These are phyloP conservation scores for Thera obeliscata DNA, from an alignment of 2,888 invertebrate genomes.

Conservation along the genomic window DNA sequence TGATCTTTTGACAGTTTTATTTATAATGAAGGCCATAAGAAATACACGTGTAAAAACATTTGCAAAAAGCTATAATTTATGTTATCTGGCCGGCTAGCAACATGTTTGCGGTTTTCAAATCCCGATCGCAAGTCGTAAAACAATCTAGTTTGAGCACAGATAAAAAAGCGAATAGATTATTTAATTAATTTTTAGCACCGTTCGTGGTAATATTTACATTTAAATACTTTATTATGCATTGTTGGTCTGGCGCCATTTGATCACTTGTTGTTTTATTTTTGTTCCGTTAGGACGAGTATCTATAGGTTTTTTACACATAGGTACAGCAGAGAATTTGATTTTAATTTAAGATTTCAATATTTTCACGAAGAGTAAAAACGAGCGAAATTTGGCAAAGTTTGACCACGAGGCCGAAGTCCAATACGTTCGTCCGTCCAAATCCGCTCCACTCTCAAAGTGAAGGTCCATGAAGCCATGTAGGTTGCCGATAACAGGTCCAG, in stretches of 20 bases:
- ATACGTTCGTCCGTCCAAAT: too few species aligned
- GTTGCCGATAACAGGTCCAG: too few species aligned
- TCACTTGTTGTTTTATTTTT: slow-evolving; percentile 20
- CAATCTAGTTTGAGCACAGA: slow-evolving; percentile 35
- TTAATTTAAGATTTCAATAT: too few species aligned
- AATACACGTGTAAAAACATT: not conserved
- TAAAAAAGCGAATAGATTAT: slow-evolving; percentile 35
- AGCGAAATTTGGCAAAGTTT: too few species aligned
- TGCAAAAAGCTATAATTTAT: slow-evolving; percentile 8
- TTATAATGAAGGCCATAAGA: not conserved
- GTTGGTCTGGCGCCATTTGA: slow-evolving; percentile 54
- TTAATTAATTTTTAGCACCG: slow-evolving; percentile 40
- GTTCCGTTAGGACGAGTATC: slow-evolving; percentile 4
- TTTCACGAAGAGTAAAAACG: too few species aligned
- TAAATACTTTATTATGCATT: slow-evolving; percentile 44
- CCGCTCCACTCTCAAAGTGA: too few species aligned
- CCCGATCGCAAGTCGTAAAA: slow-evolving; percentile 33
- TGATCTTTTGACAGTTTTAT: too few species aligned
- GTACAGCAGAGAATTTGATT: too few species aligned
- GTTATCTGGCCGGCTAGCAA: slow-evolving; percentile 17
- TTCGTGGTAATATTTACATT: slow-evolving; percentile 33
- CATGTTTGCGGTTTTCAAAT: slow-evolving; percentile 25
- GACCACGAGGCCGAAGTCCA: too few species aligned
- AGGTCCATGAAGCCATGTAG: too few species aligned
- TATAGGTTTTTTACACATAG: not conserved